Base-by-base conservation (phyloP, 2,888 invertebrate genomes). In the Acleris cristana region DNA sequence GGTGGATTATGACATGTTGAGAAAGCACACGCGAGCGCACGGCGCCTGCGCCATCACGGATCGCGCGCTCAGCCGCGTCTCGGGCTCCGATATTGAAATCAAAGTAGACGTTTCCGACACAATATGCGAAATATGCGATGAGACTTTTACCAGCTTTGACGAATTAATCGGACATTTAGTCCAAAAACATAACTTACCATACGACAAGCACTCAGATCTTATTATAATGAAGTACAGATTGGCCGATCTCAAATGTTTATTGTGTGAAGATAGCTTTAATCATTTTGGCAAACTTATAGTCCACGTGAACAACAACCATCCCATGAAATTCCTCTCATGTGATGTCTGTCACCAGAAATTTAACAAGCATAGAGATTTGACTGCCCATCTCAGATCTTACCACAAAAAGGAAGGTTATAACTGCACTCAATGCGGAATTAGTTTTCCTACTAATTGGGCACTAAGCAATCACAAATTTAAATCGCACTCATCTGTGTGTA, bases 71-170 rank as follows among this genome's bases (percentile, higher is more conserved):
- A 82, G 75, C 73, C 74, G 83, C 5, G 81, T 89, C 6, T 86
- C 84, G 74, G 79, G 84, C 0, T 71, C 77, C 6, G 87, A 90
- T 52, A 76, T 78, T 2, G 89, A 89, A 79, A 82, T 87, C 8
- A 90, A 89, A 84, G 78, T 90, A 2, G 91, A 91, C 59, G 83
- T 90, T 3, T 89, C 90, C 0, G 77, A 84, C 21, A 77, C 88
- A 0, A 75, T 70, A 12, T 91, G 91, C 69, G 78, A 82, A 70
- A 58, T 88, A 48, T 91, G 91, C 69, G 72, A 75, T 1, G 76
- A 78, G 52, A 16, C 69, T 1, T 81, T 80, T 52, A 30, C 67
- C 6, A 73, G 67, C 65, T 76, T 84, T 55, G 77, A 82, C 10
- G 78, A 79, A 34, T 73, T 84, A 7, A 65, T 83, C 18, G 64